A percentile compares a stretch with the other conserved stretches of the same genome.
These are phyloP conservation scores for Trichoplusia ni DNA, from an alignment of 1,140 invertebrate genomes.

Conservation along the genomic window DNA sequence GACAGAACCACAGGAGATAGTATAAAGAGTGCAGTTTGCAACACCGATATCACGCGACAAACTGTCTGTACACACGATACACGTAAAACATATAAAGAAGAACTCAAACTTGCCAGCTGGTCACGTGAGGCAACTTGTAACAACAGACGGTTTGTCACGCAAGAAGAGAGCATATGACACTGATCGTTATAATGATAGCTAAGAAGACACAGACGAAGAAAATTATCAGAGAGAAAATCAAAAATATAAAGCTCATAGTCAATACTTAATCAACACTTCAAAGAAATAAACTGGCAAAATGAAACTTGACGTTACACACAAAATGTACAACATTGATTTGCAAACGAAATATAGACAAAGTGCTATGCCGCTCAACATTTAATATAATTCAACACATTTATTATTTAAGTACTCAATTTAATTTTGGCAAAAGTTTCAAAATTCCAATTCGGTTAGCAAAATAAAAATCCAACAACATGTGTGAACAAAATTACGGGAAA, in stretches of 20 bases:
- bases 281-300: constrained; percentile 62
- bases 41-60: constrained; percentile 71
- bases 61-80: constrained; percentile 43
- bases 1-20: constrained; percentile 78
- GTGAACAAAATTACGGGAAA: constrained; percentile 12
- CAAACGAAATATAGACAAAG: constrained; percentile 73
- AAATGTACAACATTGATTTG: constrained; percentile 76
- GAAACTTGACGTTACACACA: constrained; percentile 65
- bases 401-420: not conserved
- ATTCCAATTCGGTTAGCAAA: constrained; percentile 22
- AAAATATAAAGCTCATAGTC: constrained; percentile 61
- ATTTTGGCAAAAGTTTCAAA: constrained; percentile 25
- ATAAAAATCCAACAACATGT: constrained; percentile 12
- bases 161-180: constrained; percentile 74
- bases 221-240: constrained; percentile 56
- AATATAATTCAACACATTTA: constrained; percentile 36
- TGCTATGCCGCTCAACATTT: constrained; percentile 68
- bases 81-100: not conserved
- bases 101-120: not conserved
- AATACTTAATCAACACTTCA: constrained; percentile 52
- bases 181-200: constrained; percentile 73
- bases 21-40: constrained; percentile 82
- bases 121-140: not conserved
- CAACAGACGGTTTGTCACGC: constrained; percentile 57
- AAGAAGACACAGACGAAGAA: constrained; percentile 71